These are phyloP conservation scores for Pelochelys cantorii DNA, from an alignment of 2,797 vertebrate species.

Conservation along the genomic window DNA sequence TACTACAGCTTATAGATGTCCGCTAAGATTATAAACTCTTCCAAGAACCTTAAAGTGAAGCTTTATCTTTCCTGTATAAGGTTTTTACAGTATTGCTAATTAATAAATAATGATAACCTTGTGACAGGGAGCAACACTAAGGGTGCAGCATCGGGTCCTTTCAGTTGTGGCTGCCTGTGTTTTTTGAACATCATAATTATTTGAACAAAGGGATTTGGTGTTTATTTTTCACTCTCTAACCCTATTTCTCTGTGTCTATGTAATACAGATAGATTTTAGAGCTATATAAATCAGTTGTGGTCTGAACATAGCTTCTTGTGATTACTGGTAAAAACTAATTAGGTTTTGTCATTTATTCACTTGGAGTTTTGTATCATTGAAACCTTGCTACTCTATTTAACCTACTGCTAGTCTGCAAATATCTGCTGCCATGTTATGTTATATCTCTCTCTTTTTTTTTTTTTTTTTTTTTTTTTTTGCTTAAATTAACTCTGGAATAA, in stretches of 20 bases:
- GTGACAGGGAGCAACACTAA: constrained; percentile 52
- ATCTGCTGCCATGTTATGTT: constrained; percentile 79
- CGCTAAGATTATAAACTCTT: background rate
- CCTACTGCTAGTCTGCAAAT: constrained; percentile 78
- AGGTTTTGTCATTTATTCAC: constrained; percentile 80
- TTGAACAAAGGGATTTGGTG: constrained; percentile 8
- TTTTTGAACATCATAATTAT: constrained; percentile 34
- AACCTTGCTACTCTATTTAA: constrained; percentile 79
- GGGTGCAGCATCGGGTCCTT: constrained; percentile 43
- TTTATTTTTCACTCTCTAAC: constrained; percentile 45
- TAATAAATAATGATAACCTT: constrained; percentile 66
- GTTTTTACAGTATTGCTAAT: constrained; percentile 69
- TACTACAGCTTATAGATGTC: background rate
- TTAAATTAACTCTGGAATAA: constrained; percentile 83
- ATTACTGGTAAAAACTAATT: constrained; percentile 79
- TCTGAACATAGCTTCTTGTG: constrained; percentile 72
- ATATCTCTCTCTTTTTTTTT: constrained; percentile 38
- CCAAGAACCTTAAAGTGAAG: background rate
- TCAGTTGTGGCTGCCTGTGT: constrained; percentile 62
- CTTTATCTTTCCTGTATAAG: constrained; percentile 58
- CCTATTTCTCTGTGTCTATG: background rate
- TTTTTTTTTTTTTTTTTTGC: constrained; percentile 72
- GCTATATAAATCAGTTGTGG: constrained; percentile 58
- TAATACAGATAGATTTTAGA: background rate
- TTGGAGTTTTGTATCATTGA: constrained; percentile 77